These are phyloP conservation scores for Cydia fagiglandana DNA, from an alignment of 1,140 invertebrate species.

Conservation along the genomic window DNA sequence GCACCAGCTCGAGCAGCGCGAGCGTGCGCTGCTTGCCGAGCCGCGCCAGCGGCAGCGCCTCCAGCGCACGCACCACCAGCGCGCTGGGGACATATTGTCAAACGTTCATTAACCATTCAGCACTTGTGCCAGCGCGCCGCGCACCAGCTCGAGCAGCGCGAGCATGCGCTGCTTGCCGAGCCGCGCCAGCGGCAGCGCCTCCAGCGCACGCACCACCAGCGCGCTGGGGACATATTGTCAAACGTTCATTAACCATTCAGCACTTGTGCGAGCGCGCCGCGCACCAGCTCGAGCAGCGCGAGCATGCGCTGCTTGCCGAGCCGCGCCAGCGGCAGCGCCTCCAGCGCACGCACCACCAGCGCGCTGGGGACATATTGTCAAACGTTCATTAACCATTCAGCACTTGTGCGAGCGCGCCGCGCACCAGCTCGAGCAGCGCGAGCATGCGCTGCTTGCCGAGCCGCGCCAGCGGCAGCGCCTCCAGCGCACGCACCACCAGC, in stretches of 20 bases:
- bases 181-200: constrained; percentile 84
- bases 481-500: constrained; percentile 81
- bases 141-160: constrained; percentile 91
- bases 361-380: constrained; percentile 53
- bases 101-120: too few relatives aligned
- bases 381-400: too few relatives aligned
- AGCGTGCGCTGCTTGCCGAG: constrained; percentile 92
- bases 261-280: constrained; percentile 88
- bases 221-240: constrained; percentile 53
- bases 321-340: constrained; percentile 84
- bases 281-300: constrained; percentile 91
- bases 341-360: constrained; percentile 81
- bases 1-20: constrained; percentile 91
- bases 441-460: constrained; percentile 92
- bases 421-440: constrained; percentile 91
- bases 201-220: constrained; percentile 81
- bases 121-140: constrained; percentile 88
- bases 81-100: constrained; percentile 53
- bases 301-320: constrained; percentile 92
- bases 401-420: constrained; percentile 88
- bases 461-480: constrained; percentile 84
- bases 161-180: constrained; percentile 92
- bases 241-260: too few relatives aligned
- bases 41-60: constrained; percentile 84
- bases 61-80: constrained; percentile 81